These are phyloP conservation scores for Drosophila peninsularis DNA, from an alignment of 2,888 invertebrate species.

Conservation along the genomic window DNA sequence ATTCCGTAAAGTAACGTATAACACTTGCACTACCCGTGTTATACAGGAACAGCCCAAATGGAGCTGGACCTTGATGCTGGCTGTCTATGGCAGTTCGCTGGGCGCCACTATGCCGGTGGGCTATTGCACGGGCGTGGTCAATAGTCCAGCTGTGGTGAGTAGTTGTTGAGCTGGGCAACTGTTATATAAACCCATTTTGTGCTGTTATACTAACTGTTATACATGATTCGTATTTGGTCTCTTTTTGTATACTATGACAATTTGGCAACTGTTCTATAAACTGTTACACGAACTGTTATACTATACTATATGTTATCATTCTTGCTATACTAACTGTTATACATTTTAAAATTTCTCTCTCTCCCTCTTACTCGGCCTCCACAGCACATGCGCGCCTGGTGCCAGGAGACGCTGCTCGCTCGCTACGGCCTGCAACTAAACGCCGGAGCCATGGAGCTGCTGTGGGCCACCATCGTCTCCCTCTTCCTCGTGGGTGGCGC, in stretches of 20 bases:
- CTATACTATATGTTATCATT: neutral
- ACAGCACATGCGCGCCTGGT: slow-evolving; percentile 89
- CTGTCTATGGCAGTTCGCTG: slow-evolving; percentile 52
- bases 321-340: slow-evolving; percentile 3
- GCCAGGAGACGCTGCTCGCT: slow-evolving; percentile 88
- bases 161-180: neutral
- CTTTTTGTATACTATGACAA: neutral
- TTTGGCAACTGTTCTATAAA: neutral
- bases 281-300: neutral
- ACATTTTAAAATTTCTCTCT: neutral
- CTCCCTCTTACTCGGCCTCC: no score
- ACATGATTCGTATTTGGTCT: neutral
- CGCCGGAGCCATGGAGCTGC: slow-evolving; percentile 86
- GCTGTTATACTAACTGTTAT: neutral
- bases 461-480: slow-evolving; percentile 94
- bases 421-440: slow-evolving; percentile 87
- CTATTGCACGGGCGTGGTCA: slow-evolving; percentile 92
- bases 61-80: slow-evolving; percentile 53
- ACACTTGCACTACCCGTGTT: neutral
- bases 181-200: neutral
- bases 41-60: slow-evolving; percentile 56
- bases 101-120: slow-evolving; percentile 92
- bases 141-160: slow-evolving; percentile 90
- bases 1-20: neutral
- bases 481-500: slow-evolving; percentile 96